These are phyloP conservation scores for Epizoanthus scotinus DNA, from an alignment of 92 coral and sea anemone genomes.

Conservation along the genomic window DNA sequence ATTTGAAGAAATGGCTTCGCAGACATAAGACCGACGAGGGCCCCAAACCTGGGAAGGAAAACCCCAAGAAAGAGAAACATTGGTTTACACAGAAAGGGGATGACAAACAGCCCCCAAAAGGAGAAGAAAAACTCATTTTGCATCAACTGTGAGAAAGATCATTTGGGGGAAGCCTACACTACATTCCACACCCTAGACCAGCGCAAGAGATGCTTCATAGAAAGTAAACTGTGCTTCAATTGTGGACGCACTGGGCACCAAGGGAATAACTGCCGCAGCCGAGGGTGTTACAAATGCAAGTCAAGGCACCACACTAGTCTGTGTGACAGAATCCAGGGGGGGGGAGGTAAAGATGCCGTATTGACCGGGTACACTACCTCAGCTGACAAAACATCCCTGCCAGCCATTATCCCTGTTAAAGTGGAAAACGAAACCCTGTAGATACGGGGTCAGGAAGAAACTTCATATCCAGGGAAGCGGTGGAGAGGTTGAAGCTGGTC, in stretches of 20 bases:
- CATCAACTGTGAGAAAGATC: constrained; percentile 32
- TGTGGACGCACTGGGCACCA: constrained; percentile 60
- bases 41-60: neutral
- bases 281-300: constrained; percentile 59
- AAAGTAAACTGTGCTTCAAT: constrained; percentile 54
- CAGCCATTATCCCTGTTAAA: constrained; percentile 68
- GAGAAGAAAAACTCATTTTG: constrained; percentile 34
- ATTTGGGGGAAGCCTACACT: constrained; percentile 43
- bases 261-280: constrained; percentile 46
- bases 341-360: neutral
- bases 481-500: constrained; percentile 32
- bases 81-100: constrained; percentile 31
- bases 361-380: constrained; percentile 43
- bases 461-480: constrained; percentile 52
- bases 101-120: neutral
- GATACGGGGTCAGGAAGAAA: constrained; percentile 68
- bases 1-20: constrained; percentile 35
- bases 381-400: constrained; percentile 44
- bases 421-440: constrained; percentile 29
- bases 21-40: constrained; percentile 37
- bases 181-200: constrained; percentile 33
- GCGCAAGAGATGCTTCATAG: constrained; percentile 54
- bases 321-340: constrained; percentile 32
- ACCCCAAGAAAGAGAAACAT: constrained; percentile 35
- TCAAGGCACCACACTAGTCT: constrained; percentile 66